Conservation (phyloP, 2,797 vertebrate genomes). For the Clarias pachynema region DNA sequence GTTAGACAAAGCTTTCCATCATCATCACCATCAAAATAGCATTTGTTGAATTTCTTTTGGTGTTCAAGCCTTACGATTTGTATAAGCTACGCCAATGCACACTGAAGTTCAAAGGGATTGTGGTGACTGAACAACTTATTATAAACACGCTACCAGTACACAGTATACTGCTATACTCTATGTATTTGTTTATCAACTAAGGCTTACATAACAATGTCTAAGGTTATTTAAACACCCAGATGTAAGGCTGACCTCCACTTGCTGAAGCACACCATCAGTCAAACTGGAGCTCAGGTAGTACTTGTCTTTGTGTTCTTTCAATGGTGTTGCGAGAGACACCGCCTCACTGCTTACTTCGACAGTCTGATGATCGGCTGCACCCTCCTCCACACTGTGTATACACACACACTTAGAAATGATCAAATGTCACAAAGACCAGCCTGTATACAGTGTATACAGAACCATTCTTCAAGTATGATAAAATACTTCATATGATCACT, state of each 20-base stretch:
- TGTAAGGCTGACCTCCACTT: constrained; percentile 80
- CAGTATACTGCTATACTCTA: neutral
- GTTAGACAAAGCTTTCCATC: neutral
- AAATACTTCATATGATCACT: neutral
- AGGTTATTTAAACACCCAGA: neutral
- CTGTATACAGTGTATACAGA: neutral
- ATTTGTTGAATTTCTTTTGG: neutral
- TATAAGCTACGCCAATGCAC: neutral
- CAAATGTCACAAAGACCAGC: neutral
- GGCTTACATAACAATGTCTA: neutral
- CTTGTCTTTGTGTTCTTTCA: constrained; percentile 78
- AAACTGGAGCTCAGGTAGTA: constrained; percentile 80
- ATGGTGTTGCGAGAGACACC: constrained; percentile 67
- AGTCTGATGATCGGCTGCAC: constrained; percentile 64
- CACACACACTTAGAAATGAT: constrained; percentile 18
- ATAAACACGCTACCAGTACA: neutral
- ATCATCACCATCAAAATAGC: neutral
- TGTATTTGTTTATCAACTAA: constrained; percentile 3
- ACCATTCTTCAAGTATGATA: neutral
- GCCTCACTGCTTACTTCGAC: constrained; percentile 71
- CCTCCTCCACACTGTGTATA: constrained; percentile 72
- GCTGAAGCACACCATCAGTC: constrained; percentile 80
- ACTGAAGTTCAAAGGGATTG: neutral
- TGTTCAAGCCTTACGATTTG: neutral
- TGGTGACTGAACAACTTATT: neutral